A percentile compares a stretch with the other conserved stretches of the same genome.
These are phyloP conservation scores for Calyptomena viridis DNA, from an alignment of 2,113 vertebrate species.

Conservation along the genomic window DNA sequence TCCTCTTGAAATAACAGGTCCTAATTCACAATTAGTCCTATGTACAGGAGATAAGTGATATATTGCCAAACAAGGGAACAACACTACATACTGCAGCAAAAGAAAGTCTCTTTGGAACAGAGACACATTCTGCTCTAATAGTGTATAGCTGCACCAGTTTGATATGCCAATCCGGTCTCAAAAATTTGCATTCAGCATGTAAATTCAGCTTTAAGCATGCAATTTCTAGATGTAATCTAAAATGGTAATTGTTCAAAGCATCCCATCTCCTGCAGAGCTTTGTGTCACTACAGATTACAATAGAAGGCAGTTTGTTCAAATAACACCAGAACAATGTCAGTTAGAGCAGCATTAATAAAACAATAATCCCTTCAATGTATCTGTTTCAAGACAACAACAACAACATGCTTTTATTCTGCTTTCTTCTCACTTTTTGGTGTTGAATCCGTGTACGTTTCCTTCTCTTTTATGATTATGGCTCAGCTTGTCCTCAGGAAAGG, in stretches of 20 bases:
- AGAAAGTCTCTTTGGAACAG: neutral
- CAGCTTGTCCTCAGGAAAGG: neutral
- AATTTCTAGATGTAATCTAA: conserved; percentile 10
- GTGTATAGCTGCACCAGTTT: conserved; percentile 4
- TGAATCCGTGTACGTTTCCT: neutral
- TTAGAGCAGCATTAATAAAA: conserved; percentile 47
- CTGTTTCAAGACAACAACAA: neutral
- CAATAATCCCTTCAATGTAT: conserved; percentile 11
- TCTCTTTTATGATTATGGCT: neutral
- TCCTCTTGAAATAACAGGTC: neutral
- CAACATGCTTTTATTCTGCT: neutral
- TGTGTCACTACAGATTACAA: neutral
- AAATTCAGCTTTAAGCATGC: conserved; percentile 52
- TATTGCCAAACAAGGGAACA: conserved; percentile 13
- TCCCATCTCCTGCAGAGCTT: conserved; percentile 26
- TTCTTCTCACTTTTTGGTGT: neutral
- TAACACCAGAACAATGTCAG: conserved; percentile 5
- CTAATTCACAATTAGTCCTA: neutral
- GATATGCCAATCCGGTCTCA: conserved; percentile 34
- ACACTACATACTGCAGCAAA: neutral
- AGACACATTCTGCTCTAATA: conserved; percentile 33
- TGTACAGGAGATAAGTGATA: neutral
- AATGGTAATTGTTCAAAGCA: conserved; percentile 25
- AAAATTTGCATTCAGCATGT: conserved; percentile 24
- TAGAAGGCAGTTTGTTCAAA: conserved; percentile 30